Evolutionary conservation across 2,888 invertebrate species (phyloP), one percentile per base, ranked within the genome.

Genomic region (Trichogramma dendrolimi): DNA sequence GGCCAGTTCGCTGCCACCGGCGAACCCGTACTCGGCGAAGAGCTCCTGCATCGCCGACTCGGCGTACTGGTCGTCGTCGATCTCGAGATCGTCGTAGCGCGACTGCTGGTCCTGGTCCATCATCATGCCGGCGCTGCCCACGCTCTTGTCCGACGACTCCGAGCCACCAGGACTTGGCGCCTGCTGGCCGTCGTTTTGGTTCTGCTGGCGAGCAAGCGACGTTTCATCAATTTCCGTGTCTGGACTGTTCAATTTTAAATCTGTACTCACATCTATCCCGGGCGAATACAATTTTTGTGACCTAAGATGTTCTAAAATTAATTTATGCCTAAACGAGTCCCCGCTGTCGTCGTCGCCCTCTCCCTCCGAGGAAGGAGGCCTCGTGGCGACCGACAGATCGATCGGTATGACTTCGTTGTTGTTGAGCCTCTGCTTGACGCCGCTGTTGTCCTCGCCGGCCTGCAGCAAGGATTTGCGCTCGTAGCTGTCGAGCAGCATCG

Each of bases 1-100:
- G 6, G 77, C 75, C 64, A 80, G 72, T 65, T 81, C 82, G 51
- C 79, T 79, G 53, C 79, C 79, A 51, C 75, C 77, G 41, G 76
- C 75, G 62, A 82, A 73, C 2, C 83, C 83, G 69, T 82, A 84
- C 69, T 83, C 81, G 61, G 81, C 81, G 60, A 84, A 75, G 44
- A 84, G 75, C 71, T 84, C 83, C 69, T 83, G 81, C 83, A 83
- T 82, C 60, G 83, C 82, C 64, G 79, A 81, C 68, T 83, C 82
- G 7, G 82, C 82, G 76, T 81, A 83, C 71, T 82, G 82, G 11
- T 71, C 72, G 44, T 72, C 71, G 38, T 70, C 71, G 55, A 68
- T 71, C 63, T 72, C 56, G 39, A 51, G 59, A 39, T 66, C 70
- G 46, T 76, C 74, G 64, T 71, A 72, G 43, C 72, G 73, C 48